These are phyloP conservation scores for Xylophagus ater DNA, from an alignment of 2,888 invertebrate species.

Conservation along the genomic window DNA sequence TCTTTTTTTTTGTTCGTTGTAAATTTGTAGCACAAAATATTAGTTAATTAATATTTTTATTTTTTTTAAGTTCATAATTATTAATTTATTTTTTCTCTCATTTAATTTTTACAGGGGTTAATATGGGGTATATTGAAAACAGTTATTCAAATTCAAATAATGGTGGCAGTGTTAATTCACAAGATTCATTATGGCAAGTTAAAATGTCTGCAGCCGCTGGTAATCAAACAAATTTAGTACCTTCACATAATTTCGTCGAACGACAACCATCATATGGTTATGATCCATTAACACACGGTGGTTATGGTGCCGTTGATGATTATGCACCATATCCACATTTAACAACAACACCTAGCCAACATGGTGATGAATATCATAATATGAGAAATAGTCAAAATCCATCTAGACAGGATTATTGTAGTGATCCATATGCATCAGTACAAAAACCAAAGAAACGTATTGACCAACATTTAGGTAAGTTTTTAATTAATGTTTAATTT, in stretches of 20 bases:
- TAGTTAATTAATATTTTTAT: constrained; percentile 12
- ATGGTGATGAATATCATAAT: constrained; percentile 58
- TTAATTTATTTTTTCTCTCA: constrained; percentile 2
- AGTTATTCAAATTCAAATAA: constrained; percentile 89
- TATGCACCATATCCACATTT: constrained; percentile 77
- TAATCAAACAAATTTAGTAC: constrained; percentile 51
- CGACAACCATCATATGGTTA: constrained; percentile 61
- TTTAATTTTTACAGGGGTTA: constrained; percentile 51
- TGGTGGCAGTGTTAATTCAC: constrained; percentile 90
- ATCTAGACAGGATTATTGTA: constrained; percentile 76
- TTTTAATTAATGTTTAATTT: constrained; percentile 1
- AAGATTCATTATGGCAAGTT: constrained; percentile 90
- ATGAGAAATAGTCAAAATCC: constrained; percentile 66
- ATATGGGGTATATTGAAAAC: constrained; percentile 84
- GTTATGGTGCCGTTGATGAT: constrained; percentile 72
- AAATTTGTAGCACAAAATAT: constrained; percentile 5
- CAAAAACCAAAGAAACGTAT: constrained; percentile 82
- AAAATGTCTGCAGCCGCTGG: constrained; percentile 72
- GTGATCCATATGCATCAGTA: constrained; percentile 79
- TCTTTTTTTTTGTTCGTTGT: background rate
- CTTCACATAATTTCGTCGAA: constrained; percentile 50
- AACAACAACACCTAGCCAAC: constrained; percentile 52
- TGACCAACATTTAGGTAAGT: constrained; percentile 77
- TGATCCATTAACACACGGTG: constrained; percentile 70
- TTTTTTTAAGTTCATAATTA: constrained; percentile 9